phyloP scores from a whole-genome alignment of 2,888 invertebrate species.

The Temnothorax rugatulus region DNA sequence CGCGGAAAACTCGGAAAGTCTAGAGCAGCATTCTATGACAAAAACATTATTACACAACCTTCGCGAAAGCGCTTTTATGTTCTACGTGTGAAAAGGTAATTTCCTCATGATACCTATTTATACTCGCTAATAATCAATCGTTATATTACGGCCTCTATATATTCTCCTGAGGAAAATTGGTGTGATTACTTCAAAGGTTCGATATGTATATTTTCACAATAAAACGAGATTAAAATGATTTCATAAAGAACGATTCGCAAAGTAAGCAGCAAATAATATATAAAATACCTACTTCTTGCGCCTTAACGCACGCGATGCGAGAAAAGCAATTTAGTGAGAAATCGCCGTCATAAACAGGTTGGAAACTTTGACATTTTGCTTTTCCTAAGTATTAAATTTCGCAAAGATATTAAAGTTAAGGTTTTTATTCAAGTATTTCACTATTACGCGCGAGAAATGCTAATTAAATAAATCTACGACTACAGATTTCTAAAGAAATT shows the following conservation, averaged over 20 bases:
- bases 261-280: constrained; percentile 13
- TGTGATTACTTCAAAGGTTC: constrained; percentile 31
- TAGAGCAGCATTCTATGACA: background rate
- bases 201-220: background rate
- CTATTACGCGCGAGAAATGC: background rate
- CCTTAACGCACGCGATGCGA: background rate
- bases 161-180: constrained; percentile 1
- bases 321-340: constrained; percentile 18
- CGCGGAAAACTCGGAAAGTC: background rate
- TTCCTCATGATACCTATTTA: background rate
- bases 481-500: too few relatives aligned
- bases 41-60: constrained; percentile 33
- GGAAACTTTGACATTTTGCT: constrained; percentile 35
- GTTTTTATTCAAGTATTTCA: background rate
- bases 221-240: constrained; percentile 29
- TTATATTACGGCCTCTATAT: background rate
- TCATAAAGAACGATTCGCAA: background rate
- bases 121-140: constrained; percentile 38
- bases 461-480: constrained; percentile 14
- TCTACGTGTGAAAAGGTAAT: constrained; percentile 27
- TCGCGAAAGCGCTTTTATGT: constrained; percentile 25
- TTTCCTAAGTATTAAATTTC: background rate
- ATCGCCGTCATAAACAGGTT: constrained; percentile 17
- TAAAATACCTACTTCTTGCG: background rate
- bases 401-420: background rate